phyloP scores from a whole-genome alignment of 2,113 vertebrate species.

The Herpailurus yagouaroundi region DNA sequence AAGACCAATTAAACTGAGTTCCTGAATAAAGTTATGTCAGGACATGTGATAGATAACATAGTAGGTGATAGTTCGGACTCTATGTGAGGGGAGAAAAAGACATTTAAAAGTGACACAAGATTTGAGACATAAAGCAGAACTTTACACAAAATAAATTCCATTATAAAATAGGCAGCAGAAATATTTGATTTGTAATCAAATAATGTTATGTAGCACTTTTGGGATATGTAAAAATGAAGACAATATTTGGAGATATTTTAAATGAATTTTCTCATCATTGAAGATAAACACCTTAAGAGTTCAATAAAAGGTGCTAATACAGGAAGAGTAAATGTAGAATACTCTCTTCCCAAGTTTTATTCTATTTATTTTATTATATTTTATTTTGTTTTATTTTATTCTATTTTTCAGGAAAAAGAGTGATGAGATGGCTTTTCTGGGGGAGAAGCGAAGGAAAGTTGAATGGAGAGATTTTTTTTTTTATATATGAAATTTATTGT shows the following conservation, averaged over 20 bases:
- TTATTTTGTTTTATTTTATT: background rate
- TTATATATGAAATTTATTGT: too few species aligned
- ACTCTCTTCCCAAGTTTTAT: background rate
- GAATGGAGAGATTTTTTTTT: background rate
- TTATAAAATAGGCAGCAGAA: background rate
- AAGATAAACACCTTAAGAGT: background rate
- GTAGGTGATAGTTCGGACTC: background rate
- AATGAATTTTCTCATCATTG: background rate
- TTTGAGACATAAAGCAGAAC: background rate
- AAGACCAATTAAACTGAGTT: slow-evolving; percentile 7
- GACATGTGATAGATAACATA: background rate
- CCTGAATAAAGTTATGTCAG: background rate
- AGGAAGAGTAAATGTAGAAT: background rate
- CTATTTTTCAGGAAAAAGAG: background rate
- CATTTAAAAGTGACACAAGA: background rate
- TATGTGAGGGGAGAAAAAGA: background rate
- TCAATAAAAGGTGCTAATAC: background rate
- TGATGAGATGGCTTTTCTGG: background rate
- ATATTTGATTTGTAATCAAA: background rate
- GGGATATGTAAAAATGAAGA: background rate
- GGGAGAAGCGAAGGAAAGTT: background rate
- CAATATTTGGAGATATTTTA: background rate
- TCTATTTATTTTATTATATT: background rate
- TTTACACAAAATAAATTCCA: slow-evolving; percentile 1
- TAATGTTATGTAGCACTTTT: background rate